Evolutionary conservation across 2,113 vertebrate species (phyloP), one percentile per base, ranked within the genome.

Genomic region (Sminthopsis crassicaudata): DNA sequence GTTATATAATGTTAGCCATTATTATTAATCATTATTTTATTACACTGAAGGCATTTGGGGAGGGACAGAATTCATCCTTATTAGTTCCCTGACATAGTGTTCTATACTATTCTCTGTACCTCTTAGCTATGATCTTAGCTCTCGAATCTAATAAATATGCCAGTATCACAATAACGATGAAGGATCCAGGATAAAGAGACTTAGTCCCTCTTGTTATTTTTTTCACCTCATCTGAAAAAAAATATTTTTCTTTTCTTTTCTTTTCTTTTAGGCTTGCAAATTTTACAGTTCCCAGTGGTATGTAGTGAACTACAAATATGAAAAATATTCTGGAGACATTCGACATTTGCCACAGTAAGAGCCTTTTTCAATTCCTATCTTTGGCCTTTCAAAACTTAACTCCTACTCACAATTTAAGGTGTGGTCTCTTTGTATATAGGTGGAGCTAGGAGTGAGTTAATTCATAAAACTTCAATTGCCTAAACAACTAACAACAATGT

Each of bases 281-380:
- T 99, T 99, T 99, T 99, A 99, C 98, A 99, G 98, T 98, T 99
- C 99, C 95, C 99, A 99, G 60, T 99, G 99, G 98, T 99, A 99
- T 48, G 98, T 99, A 96, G 99, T 99, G 93, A 99, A 99, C 97
- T 99, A 99, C 98, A 99, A 99, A 97, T 99, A 99, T 90, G 99
- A 99, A 84, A 99, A 99, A 84, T 99, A 99, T 94, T 99, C 99
- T 91, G 99, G 99, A 98, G 99, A 99, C 97, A 99, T 99, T 96
- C 99, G 99, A 96, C 99, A 99, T 94, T 98, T 99, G 96, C 99
- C 99, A 95, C 99, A 99, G 99, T 99, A 99, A 98, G 97, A 96
- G 91, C 89, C 36, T 96, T 7, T 5, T 89, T 84, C 67, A 76
- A 4, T 84, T 84, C 36, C 16, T 84, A 42, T 84, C 19, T 84